Evolutionary conservation across 2,797 vertebrate genomes (phyloP).

Genomic region (Urosaurus nigricauda): DNA sequence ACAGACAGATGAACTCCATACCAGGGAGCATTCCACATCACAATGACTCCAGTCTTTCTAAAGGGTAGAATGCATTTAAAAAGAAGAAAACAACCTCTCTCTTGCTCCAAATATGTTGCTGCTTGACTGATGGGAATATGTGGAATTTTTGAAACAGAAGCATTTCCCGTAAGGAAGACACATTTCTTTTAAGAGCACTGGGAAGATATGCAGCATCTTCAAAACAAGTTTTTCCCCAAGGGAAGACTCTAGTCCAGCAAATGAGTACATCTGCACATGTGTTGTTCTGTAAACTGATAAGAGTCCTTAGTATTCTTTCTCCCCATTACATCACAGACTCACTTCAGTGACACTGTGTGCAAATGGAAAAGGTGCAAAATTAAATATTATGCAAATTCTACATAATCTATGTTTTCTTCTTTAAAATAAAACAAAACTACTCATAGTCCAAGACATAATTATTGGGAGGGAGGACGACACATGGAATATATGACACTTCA

Average conservation of each 20-base stretch:
- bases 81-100: neutral
- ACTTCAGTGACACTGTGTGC: neutral
- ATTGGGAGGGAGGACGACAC: no score
- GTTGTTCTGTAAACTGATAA: slow-evolving; percentile 19
- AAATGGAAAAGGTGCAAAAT: neutral
- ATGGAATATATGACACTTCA: neutral
- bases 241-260: neutral
- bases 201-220: slow-evolving; percentile 7
- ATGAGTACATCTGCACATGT: neutral
- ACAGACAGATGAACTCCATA: neutral
- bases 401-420: neutral
- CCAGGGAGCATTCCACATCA: neutral
- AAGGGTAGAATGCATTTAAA: neutral
- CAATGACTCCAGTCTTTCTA: neutral
- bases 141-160: slow-evolving; percentile 8
- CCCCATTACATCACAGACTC: neutral
- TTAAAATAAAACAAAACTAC: neutral
- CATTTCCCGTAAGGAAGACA: neutral
- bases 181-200: neutral
- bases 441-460: neutral
- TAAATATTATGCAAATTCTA: neutral
- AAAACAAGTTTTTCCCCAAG: neutral
- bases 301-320: neutral
- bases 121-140: neutral
- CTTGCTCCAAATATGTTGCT: neutral